These are phyloP conservation scores for Gasteruption jaculator DNA, from an alignment of 2,888 invertebrate genomes.

Conservation along the genomic window DNA sequence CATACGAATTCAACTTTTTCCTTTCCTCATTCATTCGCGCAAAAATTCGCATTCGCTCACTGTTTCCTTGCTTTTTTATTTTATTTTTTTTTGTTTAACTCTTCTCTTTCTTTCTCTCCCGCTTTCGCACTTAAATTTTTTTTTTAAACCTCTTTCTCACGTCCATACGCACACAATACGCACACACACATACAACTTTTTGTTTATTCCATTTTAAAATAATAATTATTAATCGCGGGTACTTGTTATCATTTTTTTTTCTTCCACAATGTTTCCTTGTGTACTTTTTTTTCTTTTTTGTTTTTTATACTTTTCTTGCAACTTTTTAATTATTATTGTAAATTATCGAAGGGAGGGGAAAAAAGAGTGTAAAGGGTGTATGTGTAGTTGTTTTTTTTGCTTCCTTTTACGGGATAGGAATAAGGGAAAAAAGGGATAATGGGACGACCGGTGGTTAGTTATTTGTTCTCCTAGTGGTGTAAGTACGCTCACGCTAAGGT, in stretches of 20 bases:
- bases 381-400: constrained; percentile 14
- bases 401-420: constrained; percentile 10
- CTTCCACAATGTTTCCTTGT: constrained; percentile 16
- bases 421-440: constrained; percentile 8
- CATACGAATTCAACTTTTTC: constrained; percentile 43
- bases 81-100: no score
- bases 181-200: constrained; percentile 47
- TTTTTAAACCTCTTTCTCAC: constrained; percentile 26
- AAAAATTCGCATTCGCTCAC: no score
- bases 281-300: constrained; percentile 18
- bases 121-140: constrained; percentile 30
- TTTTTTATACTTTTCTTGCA: constrained; percentile 16
- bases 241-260: constrained; percentile 26
- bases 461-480: constrained; percentile 49
- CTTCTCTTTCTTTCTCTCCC: no score
- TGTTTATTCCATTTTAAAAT: constrained; percentile 44
- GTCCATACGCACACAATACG: no score
- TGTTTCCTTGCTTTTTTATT: no score
- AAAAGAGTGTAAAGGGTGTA: constrained; percentile 20
- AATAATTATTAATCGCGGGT: constrained; percentile 49
- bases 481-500: constrained; percentile 53
- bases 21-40: constrained; percentile 7
- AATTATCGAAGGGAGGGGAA: constrained; percentile 40
- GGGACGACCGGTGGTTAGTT: constrained; percentile 43
- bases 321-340: constrained; percentile 47